Evolutionary conservation across 2,888 invertebrate species (phyloP), one percentile per base, ranked within the genome.

Genomic region (Oxycera nigricornis): DNA sequence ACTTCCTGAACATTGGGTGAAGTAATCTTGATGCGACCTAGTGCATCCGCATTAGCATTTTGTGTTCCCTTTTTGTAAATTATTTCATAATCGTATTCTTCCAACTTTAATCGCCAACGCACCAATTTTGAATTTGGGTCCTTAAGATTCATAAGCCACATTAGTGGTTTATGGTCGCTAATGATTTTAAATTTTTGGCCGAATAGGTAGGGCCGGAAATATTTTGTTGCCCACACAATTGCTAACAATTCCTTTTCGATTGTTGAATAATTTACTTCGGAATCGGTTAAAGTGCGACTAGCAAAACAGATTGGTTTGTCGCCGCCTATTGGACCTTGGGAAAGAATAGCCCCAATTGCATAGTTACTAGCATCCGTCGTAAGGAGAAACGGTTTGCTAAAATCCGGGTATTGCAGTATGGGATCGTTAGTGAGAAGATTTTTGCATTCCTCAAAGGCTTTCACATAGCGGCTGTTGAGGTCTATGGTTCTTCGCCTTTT

Each of bases 181-280:
- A n/a, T n/a, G n/a, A n/a, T n/a, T n/a, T n/a, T n/a, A n/a, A n/a
- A n/a, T n/a, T n/a, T n/a, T n/a, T n/a, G n/a, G n/a, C n/a, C n/a
- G n/a, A n/a, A n/a, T n/a, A n/a, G n/a, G n/a, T n/a, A n/a, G n/a
- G n/a, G n/a, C n/a, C n/a, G n/a, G n/a, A n/a, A n/a, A n/a, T n/a
- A n/a, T n/a, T n/a, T n/a, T n/a, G n/a, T n/a, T n/a, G 80, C 81
- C 81, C 80, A 82, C 0, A 82, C 79, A 9, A 83, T 80, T 0
- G 78, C 79, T 39, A 82, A 39, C 2, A 82, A 67, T 77, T 84
- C 82, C 57, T 82, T 83, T 73, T 83, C 82, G 9, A 82, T 80
- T 1, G 79, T 79, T 2, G 76, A 75, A 30, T 81, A 81, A 46
- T 79, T 80, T 4, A 14, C 31, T 78, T 81, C 79, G 0, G 78